Evolutionary conservation across 1,140 invertebrate species (phyloP).

Genomic region (Heliconius hermathena): DNA sequence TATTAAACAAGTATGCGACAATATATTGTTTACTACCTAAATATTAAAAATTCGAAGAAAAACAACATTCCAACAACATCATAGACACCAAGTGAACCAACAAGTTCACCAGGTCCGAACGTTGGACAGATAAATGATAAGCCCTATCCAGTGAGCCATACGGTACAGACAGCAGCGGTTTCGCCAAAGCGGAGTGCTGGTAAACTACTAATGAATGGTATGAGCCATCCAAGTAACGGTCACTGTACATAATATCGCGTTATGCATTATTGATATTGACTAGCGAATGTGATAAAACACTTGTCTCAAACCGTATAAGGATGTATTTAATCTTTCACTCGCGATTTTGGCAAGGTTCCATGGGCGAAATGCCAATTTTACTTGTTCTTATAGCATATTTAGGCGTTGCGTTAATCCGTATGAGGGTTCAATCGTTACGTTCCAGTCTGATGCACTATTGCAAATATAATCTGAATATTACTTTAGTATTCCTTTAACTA

Average conservation of each 20-base stretch:
- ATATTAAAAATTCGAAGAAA: neutral
- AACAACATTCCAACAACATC: neutral
- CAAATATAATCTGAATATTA: neutral
- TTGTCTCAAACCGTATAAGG: conserved; percentile 66
- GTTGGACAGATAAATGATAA: neutral
- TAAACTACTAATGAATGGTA: conserved; percentile 76
- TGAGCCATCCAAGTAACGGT: conserved; percentile 78
- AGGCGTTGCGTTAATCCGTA: conserved; percentile 29
- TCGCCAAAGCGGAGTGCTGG: conserved; percentile 75
- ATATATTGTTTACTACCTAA: neutral
- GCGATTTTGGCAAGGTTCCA: conserved; percentile 58
- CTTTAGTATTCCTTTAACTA: too few relatives aligned
- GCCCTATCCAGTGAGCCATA: conserved; percentile 46
- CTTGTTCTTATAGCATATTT: conserved; percentile 34
- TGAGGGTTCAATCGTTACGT: conserved; percentile 19
- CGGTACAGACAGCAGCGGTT: conserved; percentile 74
- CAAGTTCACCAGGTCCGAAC: neutral
- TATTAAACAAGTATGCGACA: neutral
- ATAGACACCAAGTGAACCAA: neutral
- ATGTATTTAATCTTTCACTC: conserved; percentile 56
- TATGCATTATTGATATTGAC: conserved; percentile 77
- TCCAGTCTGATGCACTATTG: conserved; percentile 15
- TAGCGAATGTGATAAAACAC: conserved; percentile 75
- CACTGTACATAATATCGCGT: conserved; percentile 66
- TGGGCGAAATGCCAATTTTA: conserved; percentile 39